phyloP scores from a whole-genome alignment of 2,113 vertebrate genomes.

The Spea bombifrons region DNA sequence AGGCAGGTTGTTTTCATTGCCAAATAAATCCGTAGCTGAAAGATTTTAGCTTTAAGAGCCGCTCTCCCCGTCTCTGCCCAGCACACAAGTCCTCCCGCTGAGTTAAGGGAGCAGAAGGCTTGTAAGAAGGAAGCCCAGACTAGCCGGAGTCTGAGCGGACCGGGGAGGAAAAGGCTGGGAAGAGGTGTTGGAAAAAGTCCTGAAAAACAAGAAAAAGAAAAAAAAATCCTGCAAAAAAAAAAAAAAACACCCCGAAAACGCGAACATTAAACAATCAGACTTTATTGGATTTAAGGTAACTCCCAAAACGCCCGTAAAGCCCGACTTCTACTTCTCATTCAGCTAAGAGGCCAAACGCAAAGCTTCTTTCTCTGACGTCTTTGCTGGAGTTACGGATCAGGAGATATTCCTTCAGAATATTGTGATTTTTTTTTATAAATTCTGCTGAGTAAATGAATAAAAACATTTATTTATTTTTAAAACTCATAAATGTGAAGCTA shows the following conservation, averaged over 20 bases:
- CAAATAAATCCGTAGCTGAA: conserved; percentile 27
- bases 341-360: too few relatives aligned
- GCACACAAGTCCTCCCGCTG: conserved; percentile 27
- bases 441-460: too few relatives aligned
- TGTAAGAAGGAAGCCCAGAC: conserved; percentile 33
- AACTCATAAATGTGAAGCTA: too few relatives aligned
- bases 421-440: too few relatives aligned
- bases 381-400: too few relatives aligned
- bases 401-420: too few relatives aligned
- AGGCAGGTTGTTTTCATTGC: conserved; percentile 11
- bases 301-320: conserved; percentile 16
- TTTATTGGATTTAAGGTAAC: conserved; percentile 15
- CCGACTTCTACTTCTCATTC: conserved; percentile 10
- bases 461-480: too few relatives aligned
- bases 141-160: conserved; percentile 20
- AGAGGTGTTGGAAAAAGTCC: conserved; percentile 5
- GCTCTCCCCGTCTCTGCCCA: background rate
- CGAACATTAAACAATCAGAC: conserved; percentile 13
- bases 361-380: too few relatives aligned
- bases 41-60: conserved; percentile 32
- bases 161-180: background rate
- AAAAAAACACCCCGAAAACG: background rate
- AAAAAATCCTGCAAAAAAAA: background rate
- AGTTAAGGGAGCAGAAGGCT: conserved; percentile 36
- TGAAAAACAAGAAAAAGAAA: background rate